Evolutionary conservation across 1,140 invertebrate genomes (phyloP), one percentile per base, ranked within the genome.

Genomic region (Gryon sp.): DNA sequence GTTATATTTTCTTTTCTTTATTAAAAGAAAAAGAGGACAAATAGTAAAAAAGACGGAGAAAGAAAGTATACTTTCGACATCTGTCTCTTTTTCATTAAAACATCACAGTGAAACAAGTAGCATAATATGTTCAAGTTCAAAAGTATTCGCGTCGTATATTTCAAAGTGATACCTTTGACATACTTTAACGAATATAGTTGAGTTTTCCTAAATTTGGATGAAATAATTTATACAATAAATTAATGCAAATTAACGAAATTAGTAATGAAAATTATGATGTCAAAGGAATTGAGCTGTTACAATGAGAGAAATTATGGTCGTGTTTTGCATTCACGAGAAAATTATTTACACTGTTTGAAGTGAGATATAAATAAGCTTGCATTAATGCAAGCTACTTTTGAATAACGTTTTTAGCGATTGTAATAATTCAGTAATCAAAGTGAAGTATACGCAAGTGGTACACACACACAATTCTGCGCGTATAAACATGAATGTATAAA

Each of bases 21-120:
- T 50, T 18, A 50, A 50, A 50, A n/a, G n/a, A n/a, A n/a, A n/a
- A n/a, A n/a, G n/a, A n/a, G n/a, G n/a, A n/a, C n/a, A n/a, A n/a
- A n/a, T n/a, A n/a, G n/a, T n/a, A n/a, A n/a, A n/a, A n/a, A n/a
- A n/a, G n/a, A n/a, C n/a, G 16, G 46, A 30, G 24, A 30, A 12
- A 34, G 14, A 48, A 5, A 22, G 12, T n/a, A 6, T 5, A 19
- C 12, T 50, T 34, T 50, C 19, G 46, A 50, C 19, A 22, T 50
- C 34, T 16, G 8, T 50, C 28, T 32, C 46, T 30, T 34, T 48
- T 48, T 48, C n/a, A 48, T 48, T 48, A 30, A 48, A 48, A 48
- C 14, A 26, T 48, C 30, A 48, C 45, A 30, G n/a, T 48, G 24
- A 48, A 48, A 48, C 15, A 48, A 28, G 24, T 30, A 30, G 14